Evolutionary conservation across 1,140 invertebrate species (phyloP), one percentile per base, ranked within the genome.

Genomic region (Tetraneura akinire): DNA sequence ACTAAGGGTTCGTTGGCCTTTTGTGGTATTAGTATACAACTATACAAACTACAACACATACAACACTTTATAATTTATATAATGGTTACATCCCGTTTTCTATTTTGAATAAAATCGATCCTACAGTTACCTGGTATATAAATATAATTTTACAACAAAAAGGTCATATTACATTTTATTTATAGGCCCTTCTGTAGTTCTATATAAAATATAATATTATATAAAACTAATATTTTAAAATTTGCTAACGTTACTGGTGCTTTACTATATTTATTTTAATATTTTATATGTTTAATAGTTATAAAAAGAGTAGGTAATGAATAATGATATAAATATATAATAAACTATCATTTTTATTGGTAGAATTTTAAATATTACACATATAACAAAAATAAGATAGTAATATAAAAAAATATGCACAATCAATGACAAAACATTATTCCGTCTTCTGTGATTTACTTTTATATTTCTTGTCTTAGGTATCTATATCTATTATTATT

Each of bases 291-390:
- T 37, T 1, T 47, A 5, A 29, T 45, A 68, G 26, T 32, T 26
- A 10, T 9, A 51, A 51, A 23, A 26, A 47, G 47, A 71, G 68
- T 47, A 49, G 18, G 8, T 37, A 37, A 37, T 37, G 8, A 37
- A 37, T 8, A 4, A 37, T 3, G 32, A 4, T 4, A 37, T 37
- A 37, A 8, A 23, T 29, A 60, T 42, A 8, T 11, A 16, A 29
- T n/a, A n/a, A n/a, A n/a, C n/a, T n/a, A n/a, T n/a, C n/a, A n/a
- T n/a, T n/a, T n/a, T n/a, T n/a, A n/a, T n/a, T 71, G 45, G 47
- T 71, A 13, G 45, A 71, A 23, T 71, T 68, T 68, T 16, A 71
- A 70, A 71, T 71, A 45, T 71, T 16, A 71, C 23, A 45, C 18
- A 29, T 51, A 64, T 51, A 64, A 37, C 18, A 64, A 64, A 64